phyloP scores from a whole-genome alignment of 1,140 invertebrate species.

The Conus betulinus region DNA sequence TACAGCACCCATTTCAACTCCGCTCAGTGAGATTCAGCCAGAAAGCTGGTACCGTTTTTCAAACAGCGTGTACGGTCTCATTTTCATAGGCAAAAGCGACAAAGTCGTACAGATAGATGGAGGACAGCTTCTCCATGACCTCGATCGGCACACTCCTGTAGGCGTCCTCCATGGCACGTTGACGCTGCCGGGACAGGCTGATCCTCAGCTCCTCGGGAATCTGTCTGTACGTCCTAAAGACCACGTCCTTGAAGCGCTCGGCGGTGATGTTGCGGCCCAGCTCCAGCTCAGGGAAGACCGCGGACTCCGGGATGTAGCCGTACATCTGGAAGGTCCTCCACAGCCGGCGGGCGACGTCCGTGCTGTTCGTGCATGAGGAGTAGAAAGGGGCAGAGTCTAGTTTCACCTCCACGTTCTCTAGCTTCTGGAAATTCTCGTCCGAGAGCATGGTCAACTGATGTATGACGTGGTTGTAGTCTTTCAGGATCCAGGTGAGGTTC shows the following conservation, averaged over 20 bases:
- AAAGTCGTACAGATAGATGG: slow-evolving; percentile 28
- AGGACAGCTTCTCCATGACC: slow-evolving; percentile 32
- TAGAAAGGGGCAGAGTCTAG: not conserved
- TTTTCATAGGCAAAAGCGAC: slow-evolving; percentile 35
- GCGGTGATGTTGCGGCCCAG: not conserved
- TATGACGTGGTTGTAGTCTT: not conserved
- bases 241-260: not conserved
- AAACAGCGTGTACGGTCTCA: too few species aligned
- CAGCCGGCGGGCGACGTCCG: not conserved
- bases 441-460: slow-evolving; percentile 20
- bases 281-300: not conserved
- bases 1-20: too few species aligned
- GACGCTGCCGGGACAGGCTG: not conserved
- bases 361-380: slow-evolving; percentile 19
- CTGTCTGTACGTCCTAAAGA: not conserved
- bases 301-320: slow-evolving; percentile 25
- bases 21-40: too few species aligned
- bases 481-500: not conserved
- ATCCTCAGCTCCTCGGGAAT: not conserved
- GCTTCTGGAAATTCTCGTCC: slow-evolving; percentile 24
- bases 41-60: too few species aligned
- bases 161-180: slow-evolving; percentile 12
- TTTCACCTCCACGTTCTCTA: not conserved
- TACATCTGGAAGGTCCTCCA: slow-evolving; percentile 42
- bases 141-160: slow-evolving; percentile 2